Percentiles rank a stretch among this genome's conserved stretches.
Evolutionary conservation across 2,113 vertebrate genomes (phyloP).

Genomic region (Columba janthina): DNA sequence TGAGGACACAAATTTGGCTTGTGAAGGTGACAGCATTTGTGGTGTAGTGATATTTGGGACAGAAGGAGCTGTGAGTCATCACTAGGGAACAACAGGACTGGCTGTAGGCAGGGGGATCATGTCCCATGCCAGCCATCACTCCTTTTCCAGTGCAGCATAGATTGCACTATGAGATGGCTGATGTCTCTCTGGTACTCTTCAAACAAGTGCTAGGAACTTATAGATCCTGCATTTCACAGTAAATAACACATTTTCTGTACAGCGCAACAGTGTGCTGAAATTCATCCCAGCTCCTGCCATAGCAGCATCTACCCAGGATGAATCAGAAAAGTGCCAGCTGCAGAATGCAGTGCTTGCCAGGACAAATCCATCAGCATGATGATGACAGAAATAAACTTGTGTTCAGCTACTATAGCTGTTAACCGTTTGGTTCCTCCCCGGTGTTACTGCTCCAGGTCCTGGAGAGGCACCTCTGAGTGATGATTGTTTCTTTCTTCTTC

Average conservation of each 20-base stretch:
- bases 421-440: background rate
- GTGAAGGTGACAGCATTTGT: background rate
- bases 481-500: background rate
- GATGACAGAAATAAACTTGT: background rate
- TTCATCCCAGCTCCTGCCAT: background rate
- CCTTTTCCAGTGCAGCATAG: background rate
- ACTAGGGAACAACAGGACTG: background rate
- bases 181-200: background rate
- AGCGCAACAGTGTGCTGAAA: background rate
- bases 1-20: background rate
- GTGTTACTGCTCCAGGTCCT: background rate
- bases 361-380: background rate
- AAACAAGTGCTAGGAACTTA: background rate
- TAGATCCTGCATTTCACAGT: background rate
- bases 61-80: background rate
- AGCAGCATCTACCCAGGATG: background rate
- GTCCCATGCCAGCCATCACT: background rate
- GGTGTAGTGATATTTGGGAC: background rate
- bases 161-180: background rate
- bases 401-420: background rate
- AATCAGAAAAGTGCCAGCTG: background rate
- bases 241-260: background rate
- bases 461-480: background rate
- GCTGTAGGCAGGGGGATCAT: background rate
- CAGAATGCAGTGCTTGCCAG: background rate